These are phyloP conservation scores for Oryzias dopingdopingensis DNA, from an alignment of 2,797 vertebrate species.

Conservation along the genomic window DNA sequence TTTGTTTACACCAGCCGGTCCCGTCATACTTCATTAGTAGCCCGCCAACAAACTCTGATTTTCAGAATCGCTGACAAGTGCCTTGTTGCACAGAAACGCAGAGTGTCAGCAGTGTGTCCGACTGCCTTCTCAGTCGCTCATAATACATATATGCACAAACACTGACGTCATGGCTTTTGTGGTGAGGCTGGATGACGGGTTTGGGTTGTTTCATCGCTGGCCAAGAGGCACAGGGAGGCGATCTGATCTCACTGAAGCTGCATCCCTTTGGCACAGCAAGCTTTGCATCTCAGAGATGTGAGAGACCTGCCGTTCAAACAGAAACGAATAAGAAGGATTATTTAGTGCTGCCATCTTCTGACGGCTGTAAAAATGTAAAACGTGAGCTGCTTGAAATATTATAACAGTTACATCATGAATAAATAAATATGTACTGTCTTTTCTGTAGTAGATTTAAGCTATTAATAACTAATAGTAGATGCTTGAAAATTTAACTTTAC, in stretches of 20 bases:
- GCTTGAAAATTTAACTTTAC: not conserved
- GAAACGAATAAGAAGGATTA: conserved; percentile 40
- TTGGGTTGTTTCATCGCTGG: conserved; percentile 65
- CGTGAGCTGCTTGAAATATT: not conserved
- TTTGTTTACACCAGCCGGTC: conserved; percentile 78
- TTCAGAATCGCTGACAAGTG: conserved; percentile 67
- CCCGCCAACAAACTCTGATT: conserved; percentile 74
- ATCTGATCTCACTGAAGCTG: conserved; percentile 57
- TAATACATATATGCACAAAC: conserved; percentile 34
- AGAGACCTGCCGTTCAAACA: conserved; percentile 69
- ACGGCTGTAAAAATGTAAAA: conserved; percentile 9
- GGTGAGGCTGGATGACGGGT: conserved; percentile 35
- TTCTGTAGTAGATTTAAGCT: not conserved
- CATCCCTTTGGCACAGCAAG: conserved; percentile 55
- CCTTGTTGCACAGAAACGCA: conserved; percentile 59
- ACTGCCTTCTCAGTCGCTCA: conserved; percentile 50
- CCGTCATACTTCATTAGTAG: conserved; percentile 80
- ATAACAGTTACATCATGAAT: not conserved
- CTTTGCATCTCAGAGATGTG: conserved; percentile 77
- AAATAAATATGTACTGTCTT: not conserved
- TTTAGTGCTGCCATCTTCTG: conserved; percentile 52
- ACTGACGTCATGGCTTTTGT: conserved; percentile 23
- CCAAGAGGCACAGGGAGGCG: conserved; percentile 64
- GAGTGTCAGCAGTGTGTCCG: conserved; percentile 52
- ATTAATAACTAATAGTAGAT: not conserved